Evolutionary conservation across 2,797 vertebrate species (phyloP).

Genomic region (Mormyrus hasselquistii): DNA sequence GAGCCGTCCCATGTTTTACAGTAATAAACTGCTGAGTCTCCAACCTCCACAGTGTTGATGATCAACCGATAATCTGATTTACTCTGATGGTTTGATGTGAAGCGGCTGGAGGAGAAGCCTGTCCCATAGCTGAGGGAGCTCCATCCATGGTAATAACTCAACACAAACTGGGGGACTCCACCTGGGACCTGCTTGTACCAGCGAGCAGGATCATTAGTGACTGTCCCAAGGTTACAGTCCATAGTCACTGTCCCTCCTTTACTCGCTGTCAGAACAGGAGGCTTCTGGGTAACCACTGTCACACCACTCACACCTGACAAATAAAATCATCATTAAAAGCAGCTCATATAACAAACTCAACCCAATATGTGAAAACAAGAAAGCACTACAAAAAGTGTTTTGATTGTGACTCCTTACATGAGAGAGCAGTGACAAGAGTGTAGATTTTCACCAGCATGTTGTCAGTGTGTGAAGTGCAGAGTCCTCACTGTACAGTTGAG

Average conservation of each 20-base stretch:
- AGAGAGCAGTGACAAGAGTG: neutral
- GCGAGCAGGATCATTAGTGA: neutral
- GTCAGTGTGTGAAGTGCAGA: neutral
- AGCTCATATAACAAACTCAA: neutral
- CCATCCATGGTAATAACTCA: fast-evolving
- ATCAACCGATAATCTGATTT: no score
- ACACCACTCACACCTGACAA: constrained; percentile 14
- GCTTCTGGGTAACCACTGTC: constrained; percentile 48
- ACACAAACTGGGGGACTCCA: constrained; percentile 15
- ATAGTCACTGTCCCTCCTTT: constrained; percentile 43
- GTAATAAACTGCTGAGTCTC: no score
- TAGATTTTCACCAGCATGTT: neutral
- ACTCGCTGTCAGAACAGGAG: constrained; percentile 26
- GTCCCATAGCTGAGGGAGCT: neutral
- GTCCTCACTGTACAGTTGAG: neutral
- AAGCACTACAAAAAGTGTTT: neutral
- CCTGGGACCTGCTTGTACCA: constrained; percentile 37
- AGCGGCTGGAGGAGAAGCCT: constrained; percentile 42
- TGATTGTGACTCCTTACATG: neutral
- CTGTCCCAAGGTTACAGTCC: constrained; percentile 44
- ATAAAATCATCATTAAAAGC: neutral
- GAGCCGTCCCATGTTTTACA: no score
- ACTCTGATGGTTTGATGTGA: constrained; percentile 18
- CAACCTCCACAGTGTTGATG: no score
- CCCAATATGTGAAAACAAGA: neutral